Evolutionary conservation across 2,113 vertebrate species (phyloP).

Genomic region (Syrrhaptes paradoxus): DNA sequence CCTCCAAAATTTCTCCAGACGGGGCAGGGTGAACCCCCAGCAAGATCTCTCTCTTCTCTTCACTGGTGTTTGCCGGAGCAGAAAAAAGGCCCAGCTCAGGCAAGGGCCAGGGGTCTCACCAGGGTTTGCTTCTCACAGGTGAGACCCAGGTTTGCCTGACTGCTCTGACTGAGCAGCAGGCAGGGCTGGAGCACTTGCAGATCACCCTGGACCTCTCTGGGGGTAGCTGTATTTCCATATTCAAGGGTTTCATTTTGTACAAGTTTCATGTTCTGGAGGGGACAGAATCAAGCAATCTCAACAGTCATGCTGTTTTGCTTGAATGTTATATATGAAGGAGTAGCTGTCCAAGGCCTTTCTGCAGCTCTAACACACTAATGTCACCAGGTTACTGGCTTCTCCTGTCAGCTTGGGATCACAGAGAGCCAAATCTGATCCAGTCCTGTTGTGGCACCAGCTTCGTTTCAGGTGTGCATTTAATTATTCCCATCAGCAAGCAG

Average conservation of each 20-base stretch:
- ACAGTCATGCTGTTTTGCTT: not conserved
- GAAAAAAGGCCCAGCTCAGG: not conserved
- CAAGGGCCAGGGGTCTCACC: accelerated
- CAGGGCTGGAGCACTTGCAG: not conserved
- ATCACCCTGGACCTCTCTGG: not conserved
- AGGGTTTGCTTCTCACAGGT: not conserved
- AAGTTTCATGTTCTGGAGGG: not conserved
- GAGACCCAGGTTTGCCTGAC: not conserved
- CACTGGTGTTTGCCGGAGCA: not conserved
- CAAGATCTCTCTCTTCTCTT: not conserved
- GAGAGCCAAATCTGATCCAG: not conserved
- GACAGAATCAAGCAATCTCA: not conserved
- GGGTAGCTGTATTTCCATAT: not conserved
- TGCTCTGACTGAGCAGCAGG: not conserved
- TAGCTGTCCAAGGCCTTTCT: not conserved
- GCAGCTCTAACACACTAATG: not conserved
- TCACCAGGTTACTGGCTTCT: not conserved
- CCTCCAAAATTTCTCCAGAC: not conserved
- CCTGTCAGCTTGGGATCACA: not conserved
- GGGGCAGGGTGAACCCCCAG: not conserved
- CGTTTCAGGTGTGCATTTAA: not conserved
- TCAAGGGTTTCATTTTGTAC: not conserved
- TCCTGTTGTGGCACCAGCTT: accelerated
- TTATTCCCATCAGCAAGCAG: not conserved
- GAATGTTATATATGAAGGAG: not conserved